These are phyloP conservation scores for Lordiphosa fenestrarum DNA, from an alignment of 2,888 invertebrate genomes.

Conservation along the genomic window DNA sequence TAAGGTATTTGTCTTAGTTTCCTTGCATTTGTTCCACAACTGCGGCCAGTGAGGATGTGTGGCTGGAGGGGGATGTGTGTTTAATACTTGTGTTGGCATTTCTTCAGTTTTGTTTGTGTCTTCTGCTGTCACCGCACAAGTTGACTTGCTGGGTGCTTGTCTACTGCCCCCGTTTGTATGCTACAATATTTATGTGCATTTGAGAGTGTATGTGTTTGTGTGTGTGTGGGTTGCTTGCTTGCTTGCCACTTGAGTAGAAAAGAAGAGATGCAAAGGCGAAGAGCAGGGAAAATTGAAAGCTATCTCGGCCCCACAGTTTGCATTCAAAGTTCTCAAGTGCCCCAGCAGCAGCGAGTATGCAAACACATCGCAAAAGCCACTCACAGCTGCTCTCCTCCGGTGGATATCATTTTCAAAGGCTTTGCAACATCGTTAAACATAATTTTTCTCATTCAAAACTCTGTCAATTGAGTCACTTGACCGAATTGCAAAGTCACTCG, in stretches of 20 bases:
- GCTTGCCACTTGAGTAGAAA: slow-evolving; percentile 57
- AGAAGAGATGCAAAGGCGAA: slow-evolving; percentile 51
- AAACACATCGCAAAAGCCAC: slow-evolving; percentile 27
- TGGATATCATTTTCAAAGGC: slow-evolving; percentile 30
- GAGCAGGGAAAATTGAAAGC: slow-evolving; percentile 50
- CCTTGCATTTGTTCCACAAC: slow-evolving; percentile 27
- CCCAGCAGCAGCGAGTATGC: slow-evolving; percentile 9
- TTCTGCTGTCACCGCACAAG: slow-evolving; percentile 35
- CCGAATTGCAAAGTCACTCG: slow-evolving; percentile 25
- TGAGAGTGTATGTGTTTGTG: slow-evolving; percentile 11
- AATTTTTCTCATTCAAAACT: slow-evolving; percentile 23
- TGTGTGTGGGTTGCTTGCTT: slow-evolving; percentile 25
- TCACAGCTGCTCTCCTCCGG: slow-evolving; percentile 19
- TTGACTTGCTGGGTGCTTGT: slow-evolving; percentile 60
- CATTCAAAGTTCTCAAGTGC: slow-evolving; percentile 55
- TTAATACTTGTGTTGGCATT: slow-evolving; percentile 30
- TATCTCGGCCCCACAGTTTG: slow-evolving; percentile 38
- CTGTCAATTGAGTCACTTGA: slow-evolving; percentile 39
- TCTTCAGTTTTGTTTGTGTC: slow-evolving; percentile 14
- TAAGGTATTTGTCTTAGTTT: slow-evolving; percentile 66
- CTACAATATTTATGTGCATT: slow-evolving; percentile 56
- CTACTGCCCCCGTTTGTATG: slow-evolving; percentile 63
- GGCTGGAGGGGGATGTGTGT: slow-evolving; percentile 7
- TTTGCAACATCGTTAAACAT: slow-evolving; percentile 40
- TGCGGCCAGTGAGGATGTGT: slow-evolving; percentile 13